Evolutionary conservation across 2,888 invertebrate genomes (phyloP), one percentile per base, ranked within the genome.

Genomic region (Chromoteleia sp.): DNA sequence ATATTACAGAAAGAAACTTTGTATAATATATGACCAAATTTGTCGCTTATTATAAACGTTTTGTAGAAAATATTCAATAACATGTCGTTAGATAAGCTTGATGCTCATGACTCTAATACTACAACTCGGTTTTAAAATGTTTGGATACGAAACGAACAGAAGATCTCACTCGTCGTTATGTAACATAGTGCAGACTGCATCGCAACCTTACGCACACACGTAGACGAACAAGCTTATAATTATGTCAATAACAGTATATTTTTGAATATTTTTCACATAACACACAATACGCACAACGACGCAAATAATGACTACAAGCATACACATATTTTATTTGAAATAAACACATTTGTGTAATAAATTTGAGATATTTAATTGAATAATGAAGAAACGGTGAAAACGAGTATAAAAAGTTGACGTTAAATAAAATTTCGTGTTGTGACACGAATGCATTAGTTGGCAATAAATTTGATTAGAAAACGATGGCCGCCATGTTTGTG

Each of bases 381-480:
- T n/a, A n/a, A n/a, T n/a, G n/a, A n/a, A n/a, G n/a, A n/a, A n/a
- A n/a, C n/a, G n/a, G n/a, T n/a, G n/a, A n/a, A n/a, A n/a, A n/a
- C n/a, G n/a, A n/a, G n/a, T n/a, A n/a, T n/a, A 36, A 36, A 36
- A 8, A n/a, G 10, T n/a, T 36, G 43, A n/a, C n/a, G 43, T 7
- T 6, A 8, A 61, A 33, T 5, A 25, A 58, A 75, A 61, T 39
- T 54, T 70, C 8, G 39, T 30, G 50, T 21, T 58, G 43, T 56
- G 63, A 65, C 63, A 59, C 67, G 73, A 67, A 43, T 67, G 70
- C 68, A 68, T 68, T 74, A 54, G 73, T 68, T 17, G 65, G 61
- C 43, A 56, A 61, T 61, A 73, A 73, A 67, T 61, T 68, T 74
- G 68, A 74, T 74, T 79, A 79, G 74, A 79, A 74, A 79, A 79